Percentiles rank a stretch among this genome's conserved stretches.
These are phyloP conservation scores for Halocynthia roretzi DNA, from an alignment of 23 tunicate species.

Conservation along the genomic window DNA sequence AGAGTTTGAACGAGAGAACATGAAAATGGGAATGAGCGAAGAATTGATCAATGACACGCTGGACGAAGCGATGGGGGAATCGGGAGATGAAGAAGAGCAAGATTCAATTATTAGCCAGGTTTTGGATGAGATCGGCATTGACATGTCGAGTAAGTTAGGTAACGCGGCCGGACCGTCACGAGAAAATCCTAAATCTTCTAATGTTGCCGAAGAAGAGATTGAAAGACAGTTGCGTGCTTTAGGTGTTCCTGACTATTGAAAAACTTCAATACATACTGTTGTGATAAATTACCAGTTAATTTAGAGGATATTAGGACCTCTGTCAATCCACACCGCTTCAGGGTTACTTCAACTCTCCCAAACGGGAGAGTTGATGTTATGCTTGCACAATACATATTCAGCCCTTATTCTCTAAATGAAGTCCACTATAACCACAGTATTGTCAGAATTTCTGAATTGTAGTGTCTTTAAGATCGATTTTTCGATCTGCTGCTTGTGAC, in stretches of 20 bases:
- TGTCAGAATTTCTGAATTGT: no score
- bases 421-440: no score
- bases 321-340: no score
- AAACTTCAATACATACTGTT: no score
- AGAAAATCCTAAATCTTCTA: background rate
- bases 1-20: conserved; percentile 76
- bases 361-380: no score
- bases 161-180: conserved; percentile 49
- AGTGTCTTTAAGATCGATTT: no score
- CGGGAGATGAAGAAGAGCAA: conserved; percentile 97
- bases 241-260: background rate
- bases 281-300: no score
- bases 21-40: conserved; percentile 95
- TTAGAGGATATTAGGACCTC: no score
- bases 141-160: conserved; percentile 64
- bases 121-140: conserved; percentile 89
- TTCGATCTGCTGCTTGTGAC: no score
- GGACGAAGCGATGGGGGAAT: conserved; percentile 66
- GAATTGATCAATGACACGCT: conserved; percentile 96
- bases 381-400: no score
- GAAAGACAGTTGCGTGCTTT: conserved; percentile 20
- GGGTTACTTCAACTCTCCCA: no score
- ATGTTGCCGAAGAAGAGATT: conserved; percentile 14
- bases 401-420: no score
- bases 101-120: conserved; percentile 94